Evolutionary conservation across 1,140 invertebrate species (phyloP).

Genomic region (Drosophila parvula): DNA sequence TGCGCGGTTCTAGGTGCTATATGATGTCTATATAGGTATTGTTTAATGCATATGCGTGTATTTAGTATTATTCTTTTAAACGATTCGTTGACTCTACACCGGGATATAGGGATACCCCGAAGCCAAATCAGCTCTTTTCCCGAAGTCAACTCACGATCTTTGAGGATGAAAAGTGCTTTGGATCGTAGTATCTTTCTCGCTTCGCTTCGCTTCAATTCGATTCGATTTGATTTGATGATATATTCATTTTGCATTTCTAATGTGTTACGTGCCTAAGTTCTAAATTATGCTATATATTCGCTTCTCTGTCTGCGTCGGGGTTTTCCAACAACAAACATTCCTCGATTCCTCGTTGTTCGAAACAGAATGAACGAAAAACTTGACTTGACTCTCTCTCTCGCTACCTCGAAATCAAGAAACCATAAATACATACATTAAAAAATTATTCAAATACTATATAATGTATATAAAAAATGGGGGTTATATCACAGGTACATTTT

Average conservation of each 20-base stretch:
- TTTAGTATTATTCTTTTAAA: conserved; percentile 61
- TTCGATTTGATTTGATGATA: conserved; percentile 61
- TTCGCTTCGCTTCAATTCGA: conserved; percentile 33
- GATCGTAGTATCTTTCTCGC: conserved; percentile 29
- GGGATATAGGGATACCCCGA: no score
- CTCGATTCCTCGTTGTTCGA: conserved; percentile 26
- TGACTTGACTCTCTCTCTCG: not conserved
- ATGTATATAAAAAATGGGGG: conserved; percentile 75
- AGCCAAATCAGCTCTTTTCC: conserved; percentile 1
- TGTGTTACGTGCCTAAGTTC: conserved; percentile 73
- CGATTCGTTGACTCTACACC: conserved; percentile 68
- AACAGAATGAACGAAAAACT: conserved; percentile 42
- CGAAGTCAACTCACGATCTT: conserved; percentile 14
- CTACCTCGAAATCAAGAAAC: conserved; percentile 38
- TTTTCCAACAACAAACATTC: conserved; percentile 53
- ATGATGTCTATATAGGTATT: conserved; percentile 64
- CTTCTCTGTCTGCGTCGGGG: conserved; percentile 22
- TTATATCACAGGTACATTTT: conserved; percentile 83
- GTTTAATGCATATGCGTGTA: conserved; percentile 42
- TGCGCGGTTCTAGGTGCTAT: conserved; percentile 78
- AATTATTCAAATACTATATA: conserved; percentile 76
- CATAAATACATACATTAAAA: conserved; percentile 31
- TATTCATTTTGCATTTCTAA: conserved; percentile 75
- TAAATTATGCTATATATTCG: conserved; percentile 72
- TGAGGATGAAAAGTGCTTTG: conserved; percentile 36